Evolutionary conservation across 2,797 vertebrate species (phyloP).

Genomic region (Brachyrhaphis roseni): DNA sequence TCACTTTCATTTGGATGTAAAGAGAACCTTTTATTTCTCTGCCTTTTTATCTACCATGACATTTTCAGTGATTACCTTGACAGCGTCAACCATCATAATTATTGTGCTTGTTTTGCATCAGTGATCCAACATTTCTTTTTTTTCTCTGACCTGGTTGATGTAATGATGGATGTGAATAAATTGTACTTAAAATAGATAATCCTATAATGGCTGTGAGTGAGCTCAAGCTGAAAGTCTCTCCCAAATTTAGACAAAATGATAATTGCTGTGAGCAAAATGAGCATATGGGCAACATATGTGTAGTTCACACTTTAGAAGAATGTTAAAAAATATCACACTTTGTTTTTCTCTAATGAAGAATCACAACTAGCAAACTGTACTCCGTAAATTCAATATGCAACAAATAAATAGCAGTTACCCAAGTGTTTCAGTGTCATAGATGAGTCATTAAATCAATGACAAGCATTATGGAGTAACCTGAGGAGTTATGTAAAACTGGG

Average conservation of each 20-base stretch:
- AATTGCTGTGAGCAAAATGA: not conserved
- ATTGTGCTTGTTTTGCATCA: conserved; percentile 13
- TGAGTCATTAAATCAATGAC: not conserved
- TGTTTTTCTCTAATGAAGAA: not conserved
- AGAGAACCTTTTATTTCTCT: conserved; percentile 7
- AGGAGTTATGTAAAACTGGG: not conserved
- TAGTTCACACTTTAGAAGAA: not conserved
- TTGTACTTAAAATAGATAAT: not conserved
- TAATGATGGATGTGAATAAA: not conserved
- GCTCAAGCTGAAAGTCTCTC: not conserved
- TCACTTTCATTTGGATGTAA: conserved; percentile 7
- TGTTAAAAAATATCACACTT: conserved; percentile 19
- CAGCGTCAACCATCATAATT: conserved; percentile 13
- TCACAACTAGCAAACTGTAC: not conserved
- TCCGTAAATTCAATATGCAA: not conserved
- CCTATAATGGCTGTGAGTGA: not conserved
- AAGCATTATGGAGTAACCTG: not conserved
- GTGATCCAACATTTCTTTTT: conserved; percentile 3
- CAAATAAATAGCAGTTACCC: not conserved
- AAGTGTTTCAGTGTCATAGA: not conserved
- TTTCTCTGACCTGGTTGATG: not conserved
- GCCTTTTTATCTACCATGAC: conserved; percentile 6
- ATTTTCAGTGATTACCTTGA: conserved; percentile 33
- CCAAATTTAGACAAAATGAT: conserved; percentile 3
- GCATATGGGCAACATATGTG: conserved; percentile 7